Percentiles rank a stretch among this genome's conserved stretches.
These are phyloP conservation scores for Aratinga solstitialis DNA, from an alignment of 2,797 vertebrate species.

Conservation along the genomic window DNA sequence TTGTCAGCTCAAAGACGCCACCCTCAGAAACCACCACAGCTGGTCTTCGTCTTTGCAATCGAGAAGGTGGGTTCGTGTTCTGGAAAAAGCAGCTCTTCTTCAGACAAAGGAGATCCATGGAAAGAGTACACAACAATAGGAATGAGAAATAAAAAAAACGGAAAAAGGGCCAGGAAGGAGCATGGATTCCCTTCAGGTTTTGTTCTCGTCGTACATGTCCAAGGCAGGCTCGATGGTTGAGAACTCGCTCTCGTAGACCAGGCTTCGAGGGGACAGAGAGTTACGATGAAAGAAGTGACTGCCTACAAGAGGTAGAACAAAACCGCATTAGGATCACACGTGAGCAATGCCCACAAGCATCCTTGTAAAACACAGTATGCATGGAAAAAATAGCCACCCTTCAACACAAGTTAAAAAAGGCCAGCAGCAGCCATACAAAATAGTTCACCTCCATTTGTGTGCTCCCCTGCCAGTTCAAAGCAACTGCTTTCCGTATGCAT, in stretches of 20 bases:
- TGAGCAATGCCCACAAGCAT: background rate
- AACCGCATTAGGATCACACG: background rate
- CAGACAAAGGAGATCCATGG: slow-evolving; percentile 78
- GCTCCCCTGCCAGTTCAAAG: background rate
- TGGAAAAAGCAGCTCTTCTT: slow-evolving; percentile 77
- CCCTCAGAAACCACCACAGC: slow-evolving; percentile 62
- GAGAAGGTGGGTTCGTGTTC: slow-evolving; percentile 64
- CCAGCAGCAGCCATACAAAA: background rate
- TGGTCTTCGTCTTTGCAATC: slow-evolving; percentile 57
- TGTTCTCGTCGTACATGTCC: slow-evolving; percentile 93
- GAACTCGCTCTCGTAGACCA: slow-evolving; percentile 91
- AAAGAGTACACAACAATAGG: slow-evolving; percentile 78
- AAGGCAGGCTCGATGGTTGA: slow-evolving; percentile 90
- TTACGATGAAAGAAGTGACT: slow-evolving; percentile 90
- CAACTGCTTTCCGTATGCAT: background rate
- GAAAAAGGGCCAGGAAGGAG: slow-evolving; percentile 67
- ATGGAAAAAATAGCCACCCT: background rate
- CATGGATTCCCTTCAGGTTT: slow-evolving; percentile 86
- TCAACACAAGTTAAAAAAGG: background rate
- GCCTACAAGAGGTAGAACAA: slow-evolving; percentile 75
- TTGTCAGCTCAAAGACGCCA: slow-evolving; percentile 61
- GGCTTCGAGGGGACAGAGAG: slow-evolving; percentile 86
- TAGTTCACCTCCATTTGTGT: background rate
- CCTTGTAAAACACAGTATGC: background rate
- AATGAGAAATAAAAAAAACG: slow-evolving; percentile 76